Conservation (phyloP, 2,113 vertebrate genomes). For the Parotia lawesii region DNA sequence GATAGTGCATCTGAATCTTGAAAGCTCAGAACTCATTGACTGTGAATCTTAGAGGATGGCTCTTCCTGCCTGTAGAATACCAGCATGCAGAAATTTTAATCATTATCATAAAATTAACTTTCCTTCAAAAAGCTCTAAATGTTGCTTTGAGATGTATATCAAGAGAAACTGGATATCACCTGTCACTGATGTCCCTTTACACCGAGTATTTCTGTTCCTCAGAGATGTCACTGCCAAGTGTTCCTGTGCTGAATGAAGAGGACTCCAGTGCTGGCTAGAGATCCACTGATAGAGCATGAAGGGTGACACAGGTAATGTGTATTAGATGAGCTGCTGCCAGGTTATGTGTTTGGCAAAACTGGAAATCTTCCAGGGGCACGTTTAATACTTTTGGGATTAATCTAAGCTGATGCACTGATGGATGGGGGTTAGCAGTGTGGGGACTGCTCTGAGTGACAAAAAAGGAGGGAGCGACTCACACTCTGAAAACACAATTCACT, state of each 20-base stretch:
- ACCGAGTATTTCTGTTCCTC: background rate
- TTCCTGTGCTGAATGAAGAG: background rate
- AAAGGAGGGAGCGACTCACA: fast-evolving
- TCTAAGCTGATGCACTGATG: background rate
- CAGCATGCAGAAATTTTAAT: background rate
- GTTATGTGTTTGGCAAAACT: background rate
- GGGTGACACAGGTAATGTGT: fast-evolving
- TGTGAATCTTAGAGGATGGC: background rate
- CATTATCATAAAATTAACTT: background rate
- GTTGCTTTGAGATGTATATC: background rate
- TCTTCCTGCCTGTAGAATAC: background rate
- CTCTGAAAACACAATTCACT: background rate
- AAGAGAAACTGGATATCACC: background rate
- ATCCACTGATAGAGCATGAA: background rate
- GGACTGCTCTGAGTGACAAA: background rate
- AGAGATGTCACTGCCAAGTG: background rate
- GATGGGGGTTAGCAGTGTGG: background rate
- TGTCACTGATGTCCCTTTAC: background rate
- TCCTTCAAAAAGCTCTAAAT: background rate
- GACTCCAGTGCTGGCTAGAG: background rate
- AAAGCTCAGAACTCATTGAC: background rate
- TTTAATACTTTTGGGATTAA: background rate
- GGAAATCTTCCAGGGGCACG: background rate
- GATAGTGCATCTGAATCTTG: background rate
- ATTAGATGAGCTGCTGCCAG: background rate